Evolutionary conservation across 2,113 vertebrate species (phyloP).

Genomic region (Indicator indicator): DNA sequence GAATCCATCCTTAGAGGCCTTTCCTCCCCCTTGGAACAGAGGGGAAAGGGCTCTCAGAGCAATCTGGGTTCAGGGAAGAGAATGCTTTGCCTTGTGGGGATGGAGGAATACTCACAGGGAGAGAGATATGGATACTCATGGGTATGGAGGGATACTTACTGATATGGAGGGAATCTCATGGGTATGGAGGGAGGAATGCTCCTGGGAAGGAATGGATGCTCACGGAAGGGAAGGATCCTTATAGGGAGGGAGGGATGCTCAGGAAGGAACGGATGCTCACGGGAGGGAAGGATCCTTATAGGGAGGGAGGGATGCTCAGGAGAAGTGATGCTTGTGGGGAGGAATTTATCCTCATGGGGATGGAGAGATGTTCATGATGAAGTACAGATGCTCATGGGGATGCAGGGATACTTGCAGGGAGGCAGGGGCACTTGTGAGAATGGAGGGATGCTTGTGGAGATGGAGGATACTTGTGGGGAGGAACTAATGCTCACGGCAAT

Average conservation of each 20-base stretch:
- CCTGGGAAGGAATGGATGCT: no score
- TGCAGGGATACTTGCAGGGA: rapidly evolving
- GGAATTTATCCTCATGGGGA: not conserved
- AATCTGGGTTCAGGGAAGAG: not conserved
- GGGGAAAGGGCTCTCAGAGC: not conserved
- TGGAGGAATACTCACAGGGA: not conserved
- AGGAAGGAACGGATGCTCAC: no score
- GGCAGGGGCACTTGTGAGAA: not conserved
- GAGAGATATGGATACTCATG: not conserved
- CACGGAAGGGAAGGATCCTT: no score
- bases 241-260: no score
- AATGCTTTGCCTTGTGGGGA: rapidly evolving
- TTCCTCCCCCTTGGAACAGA: not conserved
- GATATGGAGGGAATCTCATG: not conserved
- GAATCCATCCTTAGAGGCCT: not conserved
- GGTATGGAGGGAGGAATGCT: no score
- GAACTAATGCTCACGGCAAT: not conserved
- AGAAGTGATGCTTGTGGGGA: no score
- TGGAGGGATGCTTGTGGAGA: no score
- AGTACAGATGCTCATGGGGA: no score
- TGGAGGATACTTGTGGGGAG: not conserved
- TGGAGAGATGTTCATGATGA: no score
- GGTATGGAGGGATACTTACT: not conserved
- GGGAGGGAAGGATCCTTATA: no score
- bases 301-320: no score